Evolutionary conservation across 2,797 vertebrate species (phyloP).

Genomic region (Dendrocincla tyrannina): DNA sequence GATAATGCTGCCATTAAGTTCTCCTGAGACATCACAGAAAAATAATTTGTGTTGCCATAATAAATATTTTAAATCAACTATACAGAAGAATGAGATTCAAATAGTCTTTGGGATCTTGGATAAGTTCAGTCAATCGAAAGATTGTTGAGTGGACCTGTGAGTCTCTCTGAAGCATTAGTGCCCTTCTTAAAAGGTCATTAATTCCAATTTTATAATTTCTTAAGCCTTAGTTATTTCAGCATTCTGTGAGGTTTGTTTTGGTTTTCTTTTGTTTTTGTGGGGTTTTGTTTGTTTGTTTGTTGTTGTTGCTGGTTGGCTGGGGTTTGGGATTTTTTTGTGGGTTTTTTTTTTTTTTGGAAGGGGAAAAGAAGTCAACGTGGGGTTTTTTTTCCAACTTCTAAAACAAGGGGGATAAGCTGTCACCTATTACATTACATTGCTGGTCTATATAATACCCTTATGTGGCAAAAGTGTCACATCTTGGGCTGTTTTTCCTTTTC

Average conservation of each 20-base stretch:
- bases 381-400: not conserved
- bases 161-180: not conserved
- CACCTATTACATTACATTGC: not conserved
- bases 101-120: not conserved
- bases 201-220: not conserved
- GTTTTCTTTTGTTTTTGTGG: not conserved
- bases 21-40: not conserved
- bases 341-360: not conserved
- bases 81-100: not conserved
- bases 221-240: not conserved
- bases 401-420: not conserved
- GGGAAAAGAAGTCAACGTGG: not conserved
- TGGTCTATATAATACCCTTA: not conserved
- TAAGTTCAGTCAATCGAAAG: not conserved
- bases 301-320: no score
- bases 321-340: no score
- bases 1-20: not conserved
- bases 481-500: not conserved
- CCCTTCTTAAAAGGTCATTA: not conserved
- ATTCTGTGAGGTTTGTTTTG: not conserved
- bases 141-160: not conserved
- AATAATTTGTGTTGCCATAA: not conserved
- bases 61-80: not conserved
- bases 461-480: not conserved
- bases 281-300: no score